Evolutionary conservation across 23 tunicate genomes (phyloP).

Genomic region (Diplosoma virens): DNA sequence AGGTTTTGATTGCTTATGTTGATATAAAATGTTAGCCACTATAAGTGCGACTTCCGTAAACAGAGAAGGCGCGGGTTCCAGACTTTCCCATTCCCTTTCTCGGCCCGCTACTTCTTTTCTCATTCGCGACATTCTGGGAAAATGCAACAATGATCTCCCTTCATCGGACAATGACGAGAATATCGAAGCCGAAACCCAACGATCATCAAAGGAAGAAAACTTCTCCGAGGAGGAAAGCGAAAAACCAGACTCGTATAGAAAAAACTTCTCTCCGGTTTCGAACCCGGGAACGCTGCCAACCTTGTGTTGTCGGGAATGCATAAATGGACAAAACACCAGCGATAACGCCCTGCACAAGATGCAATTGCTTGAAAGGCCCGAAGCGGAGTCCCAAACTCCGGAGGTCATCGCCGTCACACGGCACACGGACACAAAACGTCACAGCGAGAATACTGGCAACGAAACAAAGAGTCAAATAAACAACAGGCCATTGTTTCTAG

Average conservation of each 20-base stretch:
- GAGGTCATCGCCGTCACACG: too few species aligned
- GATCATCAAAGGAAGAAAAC: background rate
- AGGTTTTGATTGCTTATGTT: too few species aligned
- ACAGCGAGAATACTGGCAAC: too few species aligned
- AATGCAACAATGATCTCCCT: slow-evolving; percentile 1
- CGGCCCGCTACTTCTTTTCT: slow-evolving; percentile 47
- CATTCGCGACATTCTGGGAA: slow-evolving; percentile 71
- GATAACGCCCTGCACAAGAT: too few species aligned
- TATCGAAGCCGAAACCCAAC: background rate
- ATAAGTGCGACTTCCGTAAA: background rate
- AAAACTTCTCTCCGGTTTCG: too few species aligned
- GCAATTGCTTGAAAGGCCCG: too few species aligned
- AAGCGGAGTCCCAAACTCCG: too few species aligned
- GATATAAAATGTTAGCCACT: background rate
- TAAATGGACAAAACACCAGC: background rate
- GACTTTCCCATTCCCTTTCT: background rate
- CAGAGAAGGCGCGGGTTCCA: slow-evolving; percentile 11
- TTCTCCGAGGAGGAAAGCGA: background rate
- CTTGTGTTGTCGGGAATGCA: slow-evolving; percentile 16
- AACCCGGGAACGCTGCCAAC: background rate
- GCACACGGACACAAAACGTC: too few species aligned
- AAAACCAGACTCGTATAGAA: too few species aligned
- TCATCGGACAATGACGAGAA: slow-evolving; percentile 18
- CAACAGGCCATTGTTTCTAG: too few species aligned
- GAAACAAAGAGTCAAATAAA: too few species aligned